phyloP scores from a whole-genome alignment of 2,797 vertebrate species.

The Microchirus variegatus region DNA sequence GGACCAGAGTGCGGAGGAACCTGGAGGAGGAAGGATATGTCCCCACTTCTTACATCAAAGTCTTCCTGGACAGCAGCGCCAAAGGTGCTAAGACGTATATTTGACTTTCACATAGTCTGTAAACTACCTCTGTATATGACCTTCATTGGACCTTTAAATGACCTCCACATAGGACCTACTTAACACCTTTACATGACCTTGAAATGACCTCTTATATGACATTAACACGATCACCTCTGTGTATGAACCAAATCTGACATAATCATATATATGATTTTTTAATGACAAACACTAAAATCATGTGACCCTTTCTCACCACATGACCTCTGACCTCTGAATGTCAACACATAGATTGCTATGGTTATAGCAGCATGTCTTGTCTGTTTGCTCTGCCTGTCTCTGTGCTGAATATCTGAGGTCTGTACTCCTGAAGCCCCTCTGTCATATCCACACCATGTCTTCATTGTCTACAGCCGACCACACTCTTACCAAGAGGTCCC shows the following conservation, averaged over 20 bases:
- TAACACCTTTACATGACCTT: not conserved
- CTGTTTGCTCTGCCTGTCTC: conserved; percentile 28
- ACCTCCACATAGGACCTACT: not conserved
- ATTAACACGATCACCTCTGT: not conserved
- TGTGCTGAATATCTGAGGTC: conserved; percentile 18
- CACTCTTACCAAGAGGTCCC: too few relatives aligned
- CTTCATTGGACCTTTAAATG: not conserved
- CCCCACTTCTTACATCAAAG: conserved; percentile 98
- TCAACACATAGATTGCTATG: conserved; percentile 22
- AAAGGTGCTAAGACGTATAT: conserved; percentile 87
- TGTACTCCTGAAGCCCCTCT: not conserved
- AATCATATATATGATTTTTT: not conserved
- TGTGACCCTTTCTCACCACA: not conserved
- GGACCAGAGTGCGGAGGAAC: conserved; percentile 95
- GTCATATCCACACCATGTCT: too few relatives aligned
- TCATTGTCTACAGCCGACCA: too few relatives aligned
- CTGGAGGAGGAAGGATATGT: conserved; percentile 98
- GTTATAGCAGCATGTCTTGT: conserved; percentile 18
- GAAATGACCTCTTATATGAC: not conserved
- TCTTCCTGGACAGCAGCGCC: conserved; percentile 94
- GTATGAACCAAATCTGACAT: not conserved
- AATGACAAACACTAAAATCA: not conserved
- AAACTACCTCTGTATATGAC: not conserved
- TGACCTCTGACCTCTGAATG: conserved; percentile 26
- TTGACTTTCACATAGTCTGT: conserved; percentile 34